Base-by-base conservation (phyloP, 2,888 invertebrate species). In the Trissolcus brochymenae region DNA sequence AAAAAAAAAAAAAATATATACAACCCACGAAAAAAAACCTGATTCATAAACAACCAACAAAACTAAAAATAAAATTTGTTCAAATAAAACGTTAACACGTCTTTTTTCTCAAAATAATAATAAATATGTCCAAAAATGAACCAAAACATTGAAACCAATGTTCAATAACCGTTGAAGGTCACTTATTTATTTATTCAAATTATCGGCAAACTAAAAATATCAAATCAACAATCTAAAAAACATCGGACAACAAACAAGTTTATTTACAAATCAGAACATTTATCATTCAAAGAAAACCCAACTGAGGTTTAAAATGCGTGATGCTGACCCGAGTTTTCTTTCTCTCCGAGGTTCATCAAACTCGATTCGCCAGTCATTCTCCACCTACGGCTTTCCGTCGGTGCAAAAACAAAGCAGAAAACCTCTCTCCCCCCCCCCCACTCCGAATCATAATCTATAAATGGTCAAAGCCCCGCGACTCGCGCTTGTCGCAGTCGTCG, bases 381-480 rank as follows among this genome's bases (percentile, higher is more conserved):
- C 46, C 46, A 46, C n/a, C 16, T 46, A n/a, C 16, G 46, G 6
- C 7, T 46, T 46, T 35, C 35, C 35, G 35, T 35, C 35, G 11
- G 35, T 35, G 35, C n/a, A 46, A 46, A 46, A 46, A 46, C 14
- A 46, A 46, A 46, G 14, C 46, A 46, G 46, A 46, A 46, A 16
- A n/a, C 46, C 16, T 1, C n/a, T 4, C 46, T 1, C 16, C 7
- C 46, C 46, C 46, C 46, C 46, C 4, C 43, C n/a, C 46, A 16
- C 6, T 1, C 46, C n/a, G n/a, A 17, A 41, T 46, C 51, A 14
- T 68, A 60, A 60, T 68, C 66, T 67, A 59, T 67, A 67, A 67
- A 67, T 67, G 66, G 66, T 67, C 66, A 67, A 67, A 67, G 57
- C 49, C 40, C 57, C 16, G 29, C 53, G 40, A 29, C 40, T 19